Conservation (phyloP, 2,888 invertebrate species). For the Drosophila multiciliata region DNA sequence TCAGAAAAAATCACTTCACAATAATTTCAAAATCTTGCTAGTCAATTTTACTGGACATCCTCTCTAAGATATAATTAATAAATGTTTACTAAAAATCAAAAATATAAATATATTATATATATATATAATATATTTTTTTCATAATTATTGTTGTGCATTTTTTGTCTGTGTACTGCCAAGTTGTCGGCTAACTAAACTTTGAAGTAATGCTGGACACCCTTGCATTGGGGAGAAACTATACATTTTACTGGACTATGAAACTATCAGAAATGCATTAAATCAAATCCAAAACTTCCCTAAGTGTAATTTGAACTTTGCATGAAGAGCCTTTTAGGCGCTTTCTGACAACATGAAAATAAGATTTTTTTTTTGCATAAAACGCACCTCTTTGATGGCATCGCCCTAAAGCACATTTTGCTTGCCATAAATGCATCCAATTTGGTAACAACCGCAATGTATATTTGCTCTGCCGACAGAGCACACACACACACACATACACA, state of each 20-base stretch:
- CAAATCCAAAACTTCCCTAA: not conserved
- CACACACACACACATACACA: conserved; percentile 27
- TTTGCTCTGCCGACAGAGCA: conserved; percentile 52
- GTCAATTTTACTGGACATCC: not conserved
- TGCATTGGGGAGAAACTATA: no score
- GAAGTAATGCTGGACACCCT: no score
- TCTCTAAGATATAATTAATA: not conserved
- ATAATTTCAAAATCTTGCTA: no score
- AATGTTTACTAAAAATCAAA: not conserved
- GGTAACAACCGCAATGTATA: conserved; percentile 76
- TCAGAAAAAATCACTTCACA: not conserved
- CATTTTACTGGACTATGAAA: no score
- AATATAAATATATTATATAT: no score
- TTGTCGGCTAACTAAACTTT: no score
- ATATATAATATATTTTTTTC: no score
- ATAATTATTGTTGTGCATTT: no score
- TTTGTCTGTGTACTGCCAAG: no score
- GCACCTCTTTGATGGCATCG: conserved; percentile 49
- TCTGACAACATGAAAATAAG: conserved; percentile 19
- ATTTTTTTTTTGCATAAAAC: conserved; percentile 50
- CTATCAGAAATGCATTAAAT: no score
- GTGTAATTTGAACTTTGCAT: conserved; percentile 15
- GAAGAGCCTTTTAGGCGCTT: not conserved
- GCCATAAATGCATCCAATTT: conserved; percentile 75
- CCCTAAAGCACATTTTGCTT: conserved; percentile 47